Evolutionary conservation across 92 coral and sea anemone genomes (phyloP), one percentile per base, ranked within the genome.

Genomic region (Epizoanthus illoricatus): DNA sequence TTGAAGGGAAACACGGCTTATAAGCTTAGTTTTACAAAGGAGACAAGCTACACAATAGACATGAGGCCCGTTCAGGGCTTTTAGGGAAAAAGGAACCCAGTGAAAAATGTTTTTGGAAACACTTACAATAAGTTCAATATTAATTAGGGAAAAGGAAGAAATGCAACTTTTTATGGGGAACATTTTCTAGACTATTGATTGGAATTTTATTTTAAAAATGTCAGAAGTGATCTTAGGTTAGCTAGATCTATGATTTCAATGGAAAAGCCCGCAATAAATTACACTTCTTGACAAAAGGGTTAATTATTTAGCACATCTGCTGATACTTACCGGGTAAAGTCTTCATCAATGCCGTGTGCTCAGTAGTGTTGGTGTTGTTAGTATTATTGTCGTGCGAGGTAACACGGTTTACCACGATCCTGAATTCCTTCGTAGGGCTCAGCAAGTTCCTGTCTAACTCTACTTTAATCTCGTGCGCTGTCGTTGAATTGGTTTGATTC

Each of bases 341-440:
- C 79, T 85, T 84, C 94, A 90, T 85, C 76, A 80, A 57, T 7
- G 66, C 71, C 36, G 71, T 4, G 21, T 78, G 81, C 62, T 90
- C 81, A 21, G 91, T 84, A 9, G 92, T 81, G 55, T 81, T 94
- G 20, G 92, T 93, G 39, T 93, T 90, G 86, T 93, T 90, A 13
- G 98, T 97, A 55, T 92, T 91, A 66, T 97, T 93, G 5, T 81
- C 61, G 20, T 86, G 94, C 36, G 99, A 92, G 2, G 98, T 94
- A 16, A 97, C 92, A 13, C 92, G 83, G 23, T 68, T 85, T 5
- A 93, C 99, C 15, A 84, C 75, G 18, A 94, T 85, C 68, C 87
- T 85, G 84, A 91, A 88, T 52, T 90, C 94, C 61, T 71, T 84
- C 13, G 93, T 94, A 3, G 97, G 92, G 41, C 92, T 87, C 73